These are phyloP conservation scores for Xerus rutilus DNA, from an alignment of 2,797 vertebrate genomes.

Conservation along the genomic window DNA sequence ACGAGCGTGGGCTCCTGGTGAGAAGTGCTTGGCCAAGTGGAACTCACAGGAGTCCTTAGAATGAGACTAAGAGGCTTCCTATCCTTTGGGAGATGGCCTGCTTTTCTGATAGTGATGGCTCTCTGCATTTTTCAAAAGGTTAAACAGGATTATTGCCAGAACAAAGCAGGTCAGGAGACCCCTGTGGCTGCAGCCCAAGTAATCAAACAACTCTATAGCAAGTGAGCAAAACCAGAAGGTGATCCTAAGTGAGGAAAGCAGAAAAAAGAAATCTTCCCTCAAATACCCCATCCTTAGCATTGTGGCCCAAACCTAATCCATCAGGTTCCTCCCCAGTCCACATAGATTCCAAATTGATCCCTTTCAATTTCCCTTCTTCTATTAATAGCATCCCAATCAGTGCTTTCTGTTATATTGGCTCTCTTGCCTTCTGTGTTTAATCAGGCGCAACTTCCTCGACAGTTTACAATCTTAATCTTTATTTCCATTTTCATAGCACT, in stretches of 20 bases:
- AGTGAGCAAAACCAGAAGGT: neutral
- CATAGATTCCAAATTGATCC: neutral
- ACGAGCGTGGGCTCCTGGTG: neutral
- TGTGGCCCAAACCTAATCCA: neutral
- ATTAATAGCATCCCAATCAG: neutral
- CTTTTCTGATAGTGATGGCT: constrained; percentile 17
- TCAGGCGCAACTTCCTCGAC: neutral
- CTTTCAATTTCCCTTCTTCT: neutral
- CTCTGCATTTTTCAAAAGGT: neutral
- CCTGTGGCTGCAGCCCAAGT: neutral
- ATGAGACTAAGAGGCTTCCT: neutral
- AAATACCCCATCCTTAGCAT: neutral
- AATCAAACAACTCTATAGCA: neutral
- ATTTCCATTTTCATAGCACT: neutral
- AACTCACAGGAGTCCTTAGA: constrained; percentile 37
- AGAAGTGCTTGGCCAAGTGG: neutral
- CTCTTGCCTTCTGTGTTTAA: neutral
- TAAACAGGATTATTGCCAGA: constrained; percentile 14
- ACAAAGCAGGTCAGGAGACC: neutral
- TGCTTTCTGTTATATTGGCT: neutral
- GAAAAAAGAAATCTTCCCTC: neutral
- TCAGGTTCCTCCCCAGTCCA: neutral
- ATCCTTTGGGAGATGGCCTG: neutral
- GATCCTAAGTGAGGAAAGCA: neutral
- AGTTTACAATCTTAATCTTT: neutral